These are phyloP conservation scores for Scophthalmus maximus DNA, from an alignment of 2,113 vertebrate genomes.

Conservation along the genomic window DNA sequence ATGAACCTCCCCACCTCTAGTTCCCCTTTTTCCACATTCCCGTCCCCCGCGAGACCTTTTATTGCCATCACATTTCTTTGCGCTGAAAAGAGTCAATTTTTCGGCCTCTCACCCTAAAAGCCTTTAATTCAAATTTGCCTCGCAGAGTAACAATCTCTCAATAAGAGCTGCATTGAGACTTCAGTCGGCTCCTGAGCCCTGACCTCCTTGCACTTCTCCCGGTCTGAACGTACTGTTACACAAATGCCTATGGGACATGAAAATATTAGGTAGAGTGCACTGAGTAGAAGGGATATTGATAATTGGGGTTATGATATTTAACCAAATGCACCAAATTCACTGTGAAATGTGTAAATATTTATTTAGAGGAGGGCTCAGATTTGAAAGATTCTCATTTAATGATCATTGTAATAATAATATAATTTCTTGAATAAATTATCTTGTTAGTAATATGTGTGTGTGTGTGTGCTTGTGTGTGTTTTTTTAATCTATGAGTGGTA, in stretches of 20 bases:
- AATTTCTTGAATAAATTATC: slow-evolving; percentile 67
- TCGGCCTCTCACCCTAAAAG: not conserved
- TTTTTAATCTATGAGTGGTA: too few relatives aligned
- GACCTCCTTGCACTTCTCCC: not conserved
- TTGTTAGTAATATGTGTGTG: not conserved
- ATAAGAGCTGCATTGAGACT: not conserved
- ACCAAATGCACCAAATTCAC: slow-evolving; percentile 67
- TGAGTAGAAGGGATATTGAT: slow-evolving; percentile 24
- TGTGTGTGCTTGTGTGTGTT: not conserved
- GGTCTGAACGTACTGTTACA: too few relatives aligned
- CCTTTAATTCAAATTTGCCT: too few relatives aligned
- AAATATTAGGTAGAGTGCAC: not conserved
- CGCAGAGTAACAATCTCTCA: not conserved
- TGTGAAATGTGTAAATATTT: slow-evolving; percentile 77
- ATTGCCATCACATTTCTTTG: not conserved
- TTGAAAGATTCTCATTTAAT: slow-evolving; percentile 55
- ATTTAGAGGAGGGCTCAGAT: slow-evolving; percentile 1
- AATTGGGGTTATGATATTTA: slow-evolving; percentile 10
- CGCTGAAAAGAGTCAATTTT: not conserved
- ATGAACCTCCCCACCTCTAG: not conserved
- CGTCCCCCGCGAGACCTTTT: not conserved
- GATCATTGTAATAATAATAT: slow-evolving; percentile 51
- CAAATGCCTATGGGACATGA: not conserved
- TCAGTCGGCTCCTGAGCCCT: not conserved
- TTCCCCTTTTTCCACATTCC: not conserved